Evolutionary conservation across 2,888 invertebrate genomes (phyloP), one percentile per base, ranked within the genome.

Genomic region (Phlogophora meticulosa): DNA sequence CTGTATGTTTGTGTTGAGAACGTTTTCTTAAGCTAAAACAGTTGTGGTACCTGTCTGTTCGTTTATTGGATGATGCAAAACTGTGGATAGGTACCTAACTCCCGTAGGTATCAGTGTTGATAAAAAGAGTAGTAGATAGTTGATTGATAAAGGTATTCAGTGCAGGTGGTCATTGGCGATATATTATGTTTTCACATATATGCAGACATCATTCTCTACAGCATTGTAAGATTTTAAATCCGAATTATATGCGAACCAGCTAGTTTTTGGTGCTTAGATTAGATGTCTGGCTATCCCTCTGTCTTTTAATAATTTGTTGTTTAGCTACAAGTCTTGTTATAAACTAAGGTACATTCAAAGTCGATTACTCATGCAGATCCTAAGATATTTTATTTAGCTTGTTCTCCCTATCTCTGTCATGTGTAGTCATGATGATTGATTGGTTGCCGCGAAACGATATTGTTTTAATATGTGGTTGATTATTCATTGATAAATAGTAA

Each of bases 121-220:
- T 71, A 71, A 70, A 71, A 28, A 45, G 9, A 55, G 68, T 45
- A 38, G 43, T 22, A 38, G 58, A 45, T 61, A 71, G 36, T 38
- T 42, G 7, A 10, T 32, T 38, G 49, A 62, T 28, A 58, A 56
- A 51, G 7, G 24, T 62, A 9, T 68, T 20, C 38, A 34, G 22
- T 61, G 32, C 42, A 46, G 17, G 38, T 63, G 72, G 45, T 46
- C 17, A 34, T 45, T 24, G 63, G 32, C 24, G 34, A 34, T 52
- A 13, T 49, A 40, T 48, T 24, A 38, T n/a, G n/a, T 49, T 58
- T 36, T 46, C 32, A 32, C 24, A 69, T 24, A 42, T 20, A 70
- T 22, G 20, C 42, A 28, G 28, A 28, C 28, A 28, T 5, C 5
- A 28, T 28, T 28, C 28, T 2, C 28, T 5, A 4, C 2, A 28